These are phyloP conservation scores for Pocillopora grandis DNA, from an alignment of 92 coral and sea anemone genomes.

Conservation along the genomic window DNA sequence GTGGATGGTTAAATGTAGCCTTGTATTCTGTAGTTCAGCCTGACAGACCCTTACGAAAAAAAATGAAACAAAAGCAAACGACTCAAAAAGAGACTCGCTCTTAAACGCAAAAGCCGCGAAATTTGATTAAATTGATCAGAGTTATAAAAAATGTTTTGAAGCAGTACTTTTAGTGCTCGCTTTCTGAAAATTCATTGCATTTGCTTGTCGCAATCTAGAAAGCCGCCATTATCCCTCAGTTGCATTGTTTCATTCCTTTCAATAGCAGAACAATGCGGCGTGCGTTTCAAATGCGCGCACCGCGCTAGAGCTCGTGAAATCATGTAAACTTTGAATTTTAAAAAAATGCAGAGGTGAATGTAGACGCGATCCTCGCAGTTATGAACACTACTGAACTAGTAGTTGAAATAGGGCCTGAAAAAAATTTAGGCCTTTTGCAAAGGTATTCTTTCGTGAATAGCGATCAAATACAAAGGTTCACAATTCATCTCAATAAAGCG, in stretches of 20 bases:
- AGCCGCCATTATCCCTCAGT: not conserved
- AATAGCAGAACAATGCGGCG: not conserved
- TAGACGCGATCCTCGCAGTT: no score
- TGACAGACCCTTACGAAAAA: no score
- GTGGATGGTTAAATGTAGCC: no score
- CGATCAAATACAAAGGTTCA: not conserved
- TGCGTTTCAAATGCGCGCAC: not conserved
- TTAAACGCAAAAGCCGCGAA: no score
- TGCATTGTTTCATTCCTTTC: not conserved
- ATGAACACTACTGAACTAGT: no score
- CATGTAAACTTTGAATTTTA: not conserved
- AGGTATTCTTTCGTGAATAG: not conserved
- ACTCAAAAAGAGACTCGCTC: no score
- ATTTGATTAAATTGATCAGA: no score
- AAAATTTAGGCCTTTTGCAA: not conserved
- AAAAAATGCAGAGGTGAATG: no score
- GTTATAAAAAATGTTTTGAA: not conserved
- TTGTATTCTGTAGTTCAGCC: no score
- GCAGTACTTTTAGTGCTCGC: not conserved
- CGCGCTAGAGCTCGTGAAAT: not conserved
- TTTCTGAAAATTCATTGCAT: not conserved
- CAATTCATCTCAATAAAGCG: conserved; percentile 22
- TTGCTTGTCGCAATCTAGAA: not conserved
- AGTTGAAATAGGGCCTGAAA: no score
- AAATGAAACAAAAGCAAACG: no score